Conservation (phyloP, 30 jellyfish, hydroid and myxozoan species). For the Aurelia aurita region DNA sequence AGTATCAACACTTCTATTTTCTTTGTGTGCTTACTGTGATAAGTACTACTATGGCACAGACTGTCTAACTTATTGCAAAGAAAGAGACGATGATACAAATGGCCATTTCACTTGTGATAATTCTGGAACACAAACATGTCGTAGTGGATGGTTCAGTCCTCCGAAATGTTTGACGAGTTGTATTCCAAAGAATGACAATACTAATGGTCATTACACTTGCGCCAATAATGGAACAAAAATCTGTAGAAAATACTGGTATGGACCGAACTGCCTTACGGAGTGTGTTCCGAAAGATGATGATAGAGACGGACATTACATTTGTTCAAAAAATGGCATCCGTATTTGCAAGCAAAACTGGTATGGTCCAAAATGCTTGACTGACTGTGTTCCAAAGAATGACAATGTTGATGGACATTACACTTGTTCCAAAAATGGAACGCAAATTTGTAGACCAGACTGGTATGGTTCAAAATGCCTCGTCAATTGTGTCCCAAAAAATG, state of each 20-base stretch:
- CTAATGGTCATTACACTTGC: conserved; percentile 48
- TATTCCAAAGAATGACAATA: conserved; percentile 14
- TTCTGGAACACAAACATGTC: conserved; percentile 43
- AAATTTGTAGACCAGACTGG: neutral
- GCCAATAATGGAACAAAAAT: conserved; percentile 46
- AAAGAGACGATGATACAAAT: conserved; percentile 39
- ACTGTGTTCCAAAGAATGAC: no score
- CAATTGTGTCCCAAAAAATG: neutral
- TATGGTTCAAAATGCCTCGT: neutral
- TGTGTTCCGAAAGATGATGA: conserved; percentile 21
- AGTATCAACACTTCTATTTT: neutral
- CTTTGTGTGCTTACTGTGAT: conserved; percentile 8
- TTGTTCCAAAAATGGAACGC: neutral
- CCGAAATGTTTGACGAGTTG: conserved; percentile 39
- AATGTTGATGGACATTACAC: neutral
- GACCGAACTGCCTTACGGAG: conserved; percentile 1
- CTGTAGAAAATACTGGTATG: conserved; percentile 47
- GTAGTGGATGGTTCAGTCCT: conserved; percentile 18
- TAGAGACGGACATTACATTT: conserved; percentile 7
- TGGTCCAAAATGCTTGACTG: neutral
- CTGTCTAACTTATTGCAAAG: conserved; percentile 43
- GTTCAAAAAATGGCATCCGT: conserved; percentile 15
- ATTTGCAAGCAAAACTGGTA: neutral
- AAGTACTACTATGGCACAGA: conserved; percentile 22
- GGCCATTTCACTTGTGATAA: conserved; percentile 57